phyloP scores from a whole-genome alignment of 2,797 vertebrate species.

The Leucoraja ocellata region DNA sequence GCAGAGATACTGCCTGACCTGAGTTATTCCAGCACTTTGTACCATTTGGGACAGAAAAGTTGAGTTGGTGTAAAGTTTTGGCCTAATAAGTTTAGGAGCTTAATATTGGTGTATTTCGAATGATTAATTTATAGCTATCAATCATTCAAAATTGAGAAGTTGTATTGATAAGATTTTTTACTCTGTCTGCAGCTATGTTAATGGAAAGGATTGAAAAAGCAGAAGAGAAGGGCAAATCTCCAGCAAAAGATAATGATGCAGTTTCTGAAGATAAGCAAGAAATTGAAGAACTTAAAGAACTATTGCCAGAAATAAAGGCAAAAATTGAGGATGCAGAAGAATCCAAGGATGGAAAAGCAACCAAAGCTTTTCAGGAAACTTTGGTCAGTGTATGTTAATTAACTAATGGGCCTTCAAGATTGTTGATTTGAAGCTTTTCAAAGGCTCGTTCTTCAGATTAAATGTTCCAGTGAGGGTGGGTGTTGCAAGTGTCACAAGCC shows the following conservation, averaged over 20 bases:
- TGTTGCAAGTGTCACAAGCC: too few species aligned
- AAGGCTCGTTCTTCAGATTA: not conserved
- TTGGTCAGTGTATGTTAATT: constrained; percentile 63
- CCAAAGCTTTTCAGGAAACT: constrained; percentile 82
- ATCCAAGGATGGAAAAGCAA: constrained; percentile 70
- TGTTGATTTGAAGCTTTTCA: not conserved
- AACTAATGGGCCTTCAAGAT: not conserved
- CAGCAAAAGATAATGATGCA: constrained; percentile 14
- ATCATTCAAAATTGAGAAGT: not conserved
- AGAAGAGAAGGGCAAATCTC: constrained; percentile 48
- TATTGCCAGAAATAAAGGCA: constrained; percentile 86
- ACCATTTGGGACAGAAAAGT: not conserved
- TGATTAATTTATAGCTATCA: not conserved
- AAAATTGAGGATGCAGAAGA: constrained; percentile 96
- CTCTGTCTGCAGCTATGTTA: constrained; percentile 66
- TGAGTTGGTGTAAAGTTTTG: not conserved
- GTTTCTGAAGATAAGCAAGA: constrained; percentile 69
- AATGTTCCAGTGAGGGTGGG: not conserved
- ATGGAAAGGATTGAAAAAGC: constrained; percentile 66
- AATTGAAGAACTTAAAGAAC: constrained; percentile 78
- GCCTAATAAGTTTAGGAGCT: not conserved
- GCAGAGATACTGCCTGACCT: not conserved
- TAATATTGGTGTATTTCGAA: not conserved
- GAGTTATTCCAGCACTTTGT: too few species aligned
- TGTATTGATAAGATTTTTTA: too few species aligned